phyloP scores from a whole-genome alignment of 2,888 invertebrate genomes.

The Melinopterus prodromus region DNA sequence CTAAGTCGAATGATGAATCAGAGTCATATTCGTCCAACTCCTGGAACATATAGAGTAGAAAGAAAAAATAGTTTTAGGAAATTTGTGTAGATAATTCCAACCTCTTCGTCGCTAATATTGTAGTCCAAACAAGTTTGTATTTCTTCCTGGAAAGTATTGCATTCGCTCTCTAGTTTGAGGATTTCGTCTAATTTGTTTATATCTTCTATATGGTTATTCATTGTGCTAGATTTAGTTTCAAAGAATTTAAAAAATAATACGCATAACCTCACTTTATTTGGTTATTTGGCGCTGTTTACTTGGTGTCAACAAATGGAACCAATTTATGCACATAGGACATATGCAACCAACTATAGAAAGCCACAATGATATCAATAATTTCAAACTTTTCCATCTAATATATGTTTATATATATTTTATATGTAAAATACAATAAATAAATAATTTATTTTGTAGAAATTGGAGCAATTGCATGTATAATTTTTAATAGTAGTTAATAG shows the following conservation, averaged over 20 bases:
- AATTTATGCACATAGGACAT: neutral
- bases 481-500: too few species aligned
- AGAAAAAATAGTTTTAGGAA: neutral
- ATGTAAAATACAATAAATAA: too few species aligned
- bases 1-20: conserved; percentile 28
- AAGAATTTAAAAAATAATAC: neutral
- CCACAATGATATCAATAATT: neutral
- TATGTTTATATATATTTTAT: too few species aligned
- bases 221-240: neutral
- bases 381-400: too few species aligned
- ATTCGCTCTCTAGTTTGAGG: conserved; percentile 29
- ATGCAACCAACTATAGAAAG: neutral
- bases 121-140: conserved; percentile 34
- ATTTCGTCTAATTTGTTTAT: conserved; percentile 32
- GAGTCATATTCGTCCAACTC: conserved; percentile 32
- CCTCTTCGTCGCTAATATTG: conserved; percentile 36
- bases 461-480: too few species aligned
- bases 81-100: conserved; percentile 23
- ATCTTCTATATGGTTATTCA: conserved; percentile 34
- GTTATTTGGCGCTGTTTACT: neutral
- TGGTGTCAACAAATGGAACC: neutral
- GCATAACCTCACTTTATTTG: neutral
- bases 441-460: too few species aligned
- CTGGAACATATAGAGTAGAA: conserved; percentile 22
- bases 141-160: conserved; percentile 34